A percentile compares a stretch with the other conserved stretches of the same genome.
These are phyloP conservation scores for Oreocharis arfaki DNA, from an alignment of 2,113 vertebrate species.

Conservation along the genomic window DNA sequence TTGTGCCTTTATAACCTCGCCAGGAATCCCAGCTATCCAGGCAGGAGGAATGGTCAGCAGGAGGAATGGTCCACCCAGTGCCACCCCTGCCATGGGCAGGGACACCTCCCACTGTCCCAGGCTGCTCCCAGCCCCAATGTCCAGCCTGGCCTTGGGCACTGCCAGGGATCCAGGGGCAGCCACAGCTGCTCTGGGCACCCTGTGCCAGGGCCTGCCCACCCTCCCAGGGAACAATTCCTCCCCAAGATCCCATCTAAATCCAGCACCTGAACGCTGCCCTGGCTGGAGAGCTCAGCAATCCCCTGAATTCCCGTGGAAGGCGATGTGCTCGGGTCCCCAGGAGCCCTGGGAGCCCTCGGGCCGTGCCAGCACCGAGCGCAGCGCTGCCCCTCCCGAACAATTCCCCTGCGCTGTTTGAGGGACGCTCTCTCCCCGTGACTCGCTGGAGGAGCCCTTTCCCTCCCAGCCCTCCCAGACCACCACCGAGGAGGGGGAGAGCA, in stretches of 20 bases:
- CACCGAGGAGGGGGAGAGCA: background rate
- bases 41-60: no score
- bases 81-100: background rate
- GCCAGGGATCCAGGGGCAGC: background rate
- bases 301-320: background rate
- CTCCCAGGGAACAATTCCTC: background rate
- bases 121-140: background rate
- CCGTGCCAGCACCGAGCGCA: rapidly evolving
- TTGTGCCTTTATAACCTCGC: no score
- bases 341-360: background rate
- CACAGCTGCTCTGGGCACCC: background rate
- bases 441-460: background rate
- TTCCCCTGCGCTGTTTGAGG: background rate
- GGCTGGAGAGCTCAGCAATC: background rate
- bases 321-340: background rate
- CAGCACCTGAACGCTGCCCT: background rate
- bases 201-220: background rate
- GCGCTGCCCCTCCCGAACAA: rapidly evolving
- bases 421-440: background rate
- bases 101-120: background rate
- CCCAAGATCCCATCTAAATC: background rate
- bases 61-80: no score
- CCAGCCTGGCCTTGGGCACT: background rate
- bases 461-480: background rate
- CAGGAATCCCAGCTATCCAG: no score